Conservation (phyloP, 1,140 invertebrate species). For the Apis laboriosa region DNA sequence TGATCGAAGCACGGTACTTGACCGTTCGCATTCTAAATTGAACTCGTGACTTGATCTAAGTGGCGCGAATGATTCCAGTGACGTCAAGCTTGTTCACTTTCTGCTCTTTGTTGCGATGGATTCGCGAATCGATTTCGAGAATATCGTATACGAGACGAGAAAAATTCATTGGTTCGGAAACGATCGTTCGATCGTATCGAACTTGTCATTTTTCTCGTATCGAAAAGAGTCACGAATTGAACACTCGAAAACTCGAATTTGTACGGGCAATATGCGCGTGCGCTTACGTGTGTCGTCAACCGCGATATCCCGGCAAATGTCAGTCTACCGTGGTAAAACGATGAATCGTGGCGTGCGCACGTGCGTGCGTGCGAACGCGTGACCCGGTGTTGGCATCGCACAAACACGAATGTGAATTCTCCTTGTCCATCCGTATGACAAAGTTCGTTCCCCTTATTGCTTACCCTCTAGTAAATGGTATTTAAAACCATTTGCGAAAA, state of each 20-base stretch:
- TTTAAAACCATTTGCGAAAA: not conserved
- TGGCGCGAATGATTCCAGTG: slow-evolving; percentile 69
- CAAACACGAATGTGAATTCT: no score
- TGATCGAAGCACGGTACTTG: slow-evolving; percentile 47
- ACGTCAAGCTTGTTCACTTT: slow-evolving; percentile 53
- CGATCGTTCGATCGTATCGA: not conserved
- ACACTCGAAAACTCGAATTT: not conserved
- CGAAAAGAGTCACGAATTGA: not conserved
- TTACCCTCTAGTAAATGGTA: not conserved
- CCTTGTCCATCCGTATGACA: no score
- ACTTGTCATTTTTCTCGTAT: no score
- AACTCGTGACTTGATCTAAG: slow-evolving; percentile 71
- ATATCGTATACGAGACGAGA: not conserved
- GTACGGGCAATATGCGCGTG: no score
- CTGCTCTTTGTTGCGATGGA: slow-evolving; percentile 1
- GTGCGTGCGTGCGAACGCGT: not conserved
- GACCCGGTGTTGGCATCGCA: not conserved
- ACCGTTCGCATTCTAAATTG: slow-evolving; percentile 72
- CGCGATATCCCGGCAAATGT: not conserved
- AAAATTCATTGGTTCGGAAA: not conserved
- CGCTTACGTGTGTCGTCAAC: not conserved
- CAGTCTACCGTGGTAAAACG: not conserved
- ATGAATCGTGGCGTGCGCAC: not conserved
- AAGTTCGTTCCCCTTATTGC: not conserved
- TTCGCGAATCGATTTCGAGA: not conserved